phyloP scores from a whole-genome alignment of 2,113 vertebrate species.

The Amia ocellicauda region DNA sequence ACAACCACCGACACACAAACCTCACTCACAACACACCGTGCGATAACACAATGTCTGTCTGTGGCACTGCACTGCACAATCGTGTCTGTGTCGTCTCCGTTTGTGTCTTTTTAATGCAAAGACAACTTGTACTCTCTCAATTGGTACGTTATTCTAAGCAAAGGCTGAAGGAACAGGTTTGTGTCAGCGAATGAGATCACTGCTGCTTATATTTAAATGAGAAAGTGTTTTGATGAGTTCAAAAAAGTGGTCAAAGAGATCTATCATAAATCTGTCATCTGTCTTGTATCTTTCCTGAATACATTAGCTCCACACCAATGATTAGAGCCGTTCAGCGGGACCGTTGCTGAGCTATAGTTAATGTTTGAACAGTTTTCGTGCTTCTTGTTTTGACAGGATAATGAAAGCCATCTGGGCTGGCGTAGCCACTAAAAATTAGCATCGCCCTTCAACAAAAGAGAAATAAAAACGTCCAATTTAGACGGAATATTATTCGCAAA shows the following conservation, averaged over 20 bases:
- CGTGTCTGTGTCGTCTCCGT: too few relatives aligned
- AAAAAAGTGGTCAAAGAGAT: not conserved
- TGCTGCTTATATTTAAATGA: constrained; percentile 15
- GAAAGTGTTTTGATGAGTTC: constrained; percentile 11
- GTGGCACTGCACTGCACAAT: too few relatives aligned
- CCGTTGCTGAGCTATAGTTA: constrained; percentile 3
- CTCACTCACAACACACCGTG: not conserved
- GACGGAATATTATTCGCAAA: constrained; percentile 1
- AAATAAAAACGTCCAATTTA: constrained; percentile 19
- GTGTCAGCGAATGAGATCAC: not conserved
- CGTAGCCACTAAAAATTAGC: constrained; percentile 8
- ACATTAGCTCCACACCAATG: constrained; percentile 23
- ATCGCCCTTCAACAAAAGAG: constrained; percentile 1
- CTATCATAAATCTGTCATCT: constrained; percentile 25
- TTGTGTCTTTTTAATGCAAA: not conserved
- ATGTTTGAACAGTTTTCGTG: constrained; percentile 2
- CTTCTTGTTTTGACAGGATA: constrained; percentile 27
- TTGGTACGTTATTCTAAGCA: not conserved
- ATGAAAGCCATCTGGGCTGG: constrained; percentile 36
- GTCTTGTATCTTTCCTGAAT: constrained; percentile 25
- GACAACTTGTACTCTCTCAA: not conserved
- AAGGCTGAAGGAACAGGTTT: not conserved
- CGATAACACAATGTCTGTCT: not conserved
- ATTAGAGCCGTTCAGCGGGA: constrained; percentile 22
- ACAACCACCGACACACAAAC: not conserved